A percentile compares a stretch with the other conserved stretches of the same genome.
These are phyloP conservation scores for Sphyrna mokarran DNA, from an alignment of 2,113 vertebrate species.

Conservation along the genomic window DNA sequence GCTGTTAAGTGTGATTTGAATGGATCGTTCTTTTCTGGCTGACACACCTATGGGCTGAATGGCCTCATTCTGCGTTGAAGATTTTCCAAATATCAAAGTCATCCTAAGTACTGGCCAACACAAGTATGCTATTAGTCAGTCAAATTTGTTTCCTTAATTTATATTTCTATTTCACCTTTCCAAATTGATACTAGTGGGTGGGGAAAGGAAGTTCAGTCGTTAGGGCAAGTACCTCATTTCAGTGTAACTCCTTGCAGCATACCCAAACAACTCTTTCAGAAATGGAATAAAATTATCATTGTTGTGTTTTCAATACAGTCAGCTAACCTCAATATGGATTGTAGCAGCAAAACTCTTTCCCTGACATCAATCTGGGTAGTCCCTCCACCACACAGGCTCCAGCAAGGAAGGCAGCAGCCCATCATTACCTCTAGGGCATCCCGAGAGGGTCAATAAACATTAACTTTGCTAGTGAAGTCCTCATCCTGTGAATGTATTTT, in stretches of 20 bases:
- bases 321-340: not conserved
- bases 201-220: not conserved
- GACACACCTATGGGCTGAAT: too few relatives aligned
- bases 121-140: not conserved
- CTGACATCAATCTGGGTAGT: not conserved
- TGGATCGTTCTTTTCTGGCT: too few relatives aligned
- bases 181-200: not conserved
- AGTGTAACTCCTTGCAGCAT: not conserved
- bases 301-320: not conserved
- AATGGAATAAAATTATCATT: not conserved
- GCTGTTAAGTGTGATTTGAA: too few relatives aligned
- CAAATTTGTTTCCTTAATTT: not conserved
- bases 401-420: not conserved
- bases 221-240: not conserved
- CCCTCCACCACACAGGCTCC: not conserved
- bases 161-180: not conserved
- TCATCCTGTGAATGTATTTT: not conserved
- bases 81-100: not conserved
- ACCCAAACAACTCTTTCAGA: not conserved
- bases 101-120: not conserved
- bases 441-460: not conserved
- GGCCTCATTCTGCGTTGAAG: too few relatives aligned
- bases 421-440: not conserved
- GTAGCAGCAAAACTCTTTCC: not conserved
- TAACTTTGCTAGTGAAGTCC: not conserved